Evolutionary conservation across 2,888 invertebrate genomes (phyloP).

Genomic region (Theristus sp.): DNA sequence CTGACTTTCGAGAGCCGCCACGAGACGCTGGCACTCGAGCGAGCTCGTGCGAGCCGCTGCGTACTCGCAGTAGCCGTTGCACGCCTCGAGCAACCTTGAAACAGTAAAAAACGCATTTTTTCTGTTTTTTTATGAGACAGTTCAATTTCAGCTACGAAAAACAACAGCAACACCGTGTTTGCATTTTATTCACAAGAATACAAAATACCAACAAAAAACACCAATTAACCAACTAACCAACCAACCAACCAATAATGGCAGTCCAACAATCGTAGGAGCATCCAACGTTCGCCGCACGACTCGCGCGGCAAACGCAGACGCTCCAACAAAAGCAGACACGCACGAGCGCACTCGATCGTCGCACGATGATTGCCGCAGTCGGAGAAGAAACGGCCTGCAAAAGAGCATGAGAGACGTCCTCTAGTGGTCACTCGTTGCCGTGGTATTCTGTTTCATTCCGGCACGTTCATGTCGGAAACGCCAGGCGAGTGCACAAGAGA

Average conservation of each 20-base stretch:
- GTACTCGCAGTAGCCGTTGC: slow-evolving; percentile 61
- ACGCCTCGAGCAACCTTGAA: slow-evolving; percentile 57
- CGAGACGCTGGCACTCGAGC: slow-evolving; percentile 29
- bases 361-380: not conserved
- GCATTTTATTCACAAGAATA: no score
- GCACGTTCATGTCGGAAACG: no score
- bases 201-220: no score
- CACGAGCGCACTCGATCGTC: not conserved
- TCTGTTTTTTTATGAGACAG: no score
- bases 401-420: no score
- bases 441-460: no score
- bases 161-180: no score
- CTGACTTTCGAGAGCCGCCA: slow-evolving; percentile 36
- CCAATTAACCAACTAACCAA: no score
- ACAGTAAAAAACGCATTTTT: not conserved
- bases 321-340: no score
- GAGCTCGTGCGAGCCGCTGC: slow-evolving; percentile 45
- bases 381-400: slow-evolving; percentile 20
- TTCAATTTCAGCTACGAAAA: no score
- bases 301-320: not conserved
- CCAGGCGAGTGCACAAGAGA: no score
- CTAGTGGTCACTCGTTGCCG: no score
- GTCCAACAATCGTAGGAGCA: not conserved
- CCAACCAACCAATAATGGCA: not conserved
- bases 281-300: not conserved